Conservation (phyloP, 2,888 invertebrate species). For the Drosophila formosana region DNA sequence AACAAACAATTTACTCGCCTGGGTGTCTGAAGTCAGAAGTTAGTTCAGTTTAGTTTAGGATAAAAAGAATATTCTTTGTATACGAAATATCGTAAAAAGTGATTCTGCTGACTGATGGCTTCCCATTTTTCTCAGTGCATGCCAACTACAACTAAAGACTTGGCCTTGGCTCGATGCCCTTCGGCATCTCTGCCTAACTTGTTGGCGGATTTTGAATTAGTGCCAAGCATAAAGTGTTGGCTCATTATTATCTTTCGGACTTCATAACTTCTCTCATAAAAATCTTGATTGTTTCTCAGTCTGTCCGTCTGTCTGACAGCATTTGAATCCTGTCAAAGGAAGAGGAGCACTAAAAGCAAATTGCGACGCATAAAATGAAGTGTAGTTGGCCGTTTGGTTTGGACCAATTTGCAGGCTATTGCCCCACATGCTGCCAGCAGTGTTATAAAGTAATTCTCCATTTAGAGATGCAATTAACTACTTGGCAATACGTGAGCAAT, state of each 20-base stretch:
- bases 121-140: conserved; percentile 50
- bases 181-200: conserved; percentile 38
- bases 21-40: conserved; percentile 48
- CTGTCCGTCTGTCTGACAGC: background rate
- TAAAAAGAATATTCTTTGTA: conserved; percentile 25
- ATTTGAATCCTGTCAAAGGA: conserved; percentile 1
- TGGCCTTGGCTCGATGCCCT: conserved; percentile 47
- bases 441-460: conserved; percentile 49
- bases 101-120: conserved; percentile 59
- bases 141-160: conserved; percentile 37
- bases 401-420: conserved; percentile 33
- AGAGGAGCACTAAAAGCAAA: conserved; percentile 32
- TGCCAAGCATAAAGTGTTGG: conserved; percentile 84
- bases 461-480: conserved; percentile 75
- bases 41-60: conserved; percentile 49
- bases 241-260: conserved; percentile 84
- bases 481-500: conserved; percentile 57
- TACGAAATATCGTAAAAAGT: conserved; percentile 46
- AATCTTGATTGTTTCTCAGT: conserved; percentile 59
- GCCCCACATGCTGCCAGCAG: conserved; percentile 41
- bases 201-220: conserved; percentile 77
- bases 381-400: conserved; percentile 19
- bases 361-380: conserved; percentile 50
- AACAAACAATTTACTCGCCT: conserved; percentile 69
- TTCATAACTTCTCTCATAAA: conserved; percentile 81